Base-by-base conservation (phyloP, 1,140 invertebrate genomes). In the Sarcophaga bullata region DNA sequence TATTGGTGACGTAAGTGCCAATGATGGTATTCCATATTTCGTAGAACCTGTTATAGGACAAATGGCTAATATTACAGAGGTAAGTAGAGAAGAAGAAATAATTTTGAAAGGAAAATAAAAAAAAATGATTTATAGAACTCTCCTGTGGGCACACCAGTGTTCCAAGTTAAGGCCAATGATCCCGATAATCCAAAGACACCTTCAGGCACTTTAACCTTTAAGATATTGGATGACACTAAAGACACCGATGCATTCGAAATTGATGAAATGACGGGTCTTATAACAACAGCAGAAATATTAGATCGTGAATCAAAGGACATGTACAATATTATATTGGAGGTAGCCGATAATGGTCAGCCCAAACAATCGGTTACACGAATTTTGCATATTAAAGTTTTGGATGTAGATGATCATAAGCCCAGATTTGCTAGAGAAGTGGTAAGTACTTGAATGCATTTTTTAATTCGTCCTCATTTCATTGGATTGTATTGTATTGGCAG, bases 321-420 rank as follows among this genome's bases (percentile, higher is more conserved):
- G 82, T 96, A 96, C 85, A 95, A 94, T 6, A 88, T 97, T 54
- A 93, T 96, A 11, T 86, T 96, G 1, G 92, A 95, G 3, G 95
- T 95, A 2, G 93, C 93, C 80, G 95, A 97, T 88, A 91, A 93
- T 19, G 96, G 95, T 0, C 91, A 92, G 72, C 95, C 95, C 2
- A 94, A 95, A 10, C 95, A 96, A 85, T 94, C 95, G 82, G 92
- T 93, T 0, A 94, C 94, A 0, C 90, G 94, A 76, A 92, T 96
- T 1, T 91, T 96, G 0, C 92, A 93, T 80, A 93, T 96, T 0
- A 91, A 92, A 15, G 92, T 97, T 0, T 91, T 93, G 4, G 95
- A 97, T 85, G 93, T 96, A 11, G 95, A 97, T 84, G 95, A 97
- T 86, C 95, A 96, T 85, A 93, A 94, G 80, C 95, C 96, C 0